phyloP scores from a whole-genome alignment of 2,888 invertebrate genomes.

The Diplolepis rosae region DNA sequence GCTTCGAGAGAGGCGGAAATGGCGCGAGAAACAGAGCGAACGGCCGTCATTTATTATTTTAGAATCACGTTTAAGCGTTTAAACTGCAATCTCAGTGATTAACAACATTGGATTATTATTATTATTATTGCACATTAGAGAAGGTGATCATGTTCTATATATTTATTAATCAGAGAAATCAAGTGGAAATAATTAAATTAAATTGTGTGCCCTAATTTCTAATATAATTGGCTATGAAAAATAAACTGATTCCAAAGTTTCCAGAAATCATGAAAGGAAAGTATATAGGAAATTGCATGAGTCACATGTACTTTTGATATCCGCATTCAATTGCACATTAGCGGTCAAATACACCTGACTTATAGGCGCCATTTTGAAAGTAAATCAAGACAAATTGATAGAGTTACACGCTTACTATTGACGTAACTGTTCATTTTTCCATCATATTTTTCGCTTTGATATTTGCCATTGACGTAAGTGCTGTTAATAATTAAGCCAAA shows the following conservation, averaged over 20 bases:
- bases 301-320: neutral
- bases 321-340: neutral
- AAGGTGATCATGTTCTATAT: neutral
- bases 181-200: too few species aligned
- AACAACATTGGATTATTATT: neutral
- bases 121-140: neutral
- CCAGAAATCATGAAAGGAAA: neutral
- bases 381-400: neutral
- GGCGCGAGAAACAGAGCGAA: constrained; percentile 26
- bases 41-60: constrained; percentile 4
- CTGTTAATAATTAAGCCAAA: neutral
- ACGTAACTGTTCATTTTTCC: neutral
- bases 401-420: neutral
- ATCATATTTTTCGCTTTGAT: neutral
- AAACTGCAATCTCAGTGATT: neutral
- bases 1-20: constrained; percentile 24
- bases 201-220: neutral
- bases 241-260: too few species aligned
- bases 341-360: neutral
- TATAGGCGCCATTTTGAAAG: neutral
- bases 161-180: too few species aligned
- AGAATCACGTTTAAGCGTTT: neutral
- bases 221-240: too few species aligned
- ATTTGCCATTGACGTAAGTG: neutral
- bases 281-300: neutral